A percentile compares a stretch with the other conserved stretches of the same genome.
Evolutionary conservation across 2,888 invertebrate species (phyloP).

Genomic region (Perithous albicinctus): DNA sequence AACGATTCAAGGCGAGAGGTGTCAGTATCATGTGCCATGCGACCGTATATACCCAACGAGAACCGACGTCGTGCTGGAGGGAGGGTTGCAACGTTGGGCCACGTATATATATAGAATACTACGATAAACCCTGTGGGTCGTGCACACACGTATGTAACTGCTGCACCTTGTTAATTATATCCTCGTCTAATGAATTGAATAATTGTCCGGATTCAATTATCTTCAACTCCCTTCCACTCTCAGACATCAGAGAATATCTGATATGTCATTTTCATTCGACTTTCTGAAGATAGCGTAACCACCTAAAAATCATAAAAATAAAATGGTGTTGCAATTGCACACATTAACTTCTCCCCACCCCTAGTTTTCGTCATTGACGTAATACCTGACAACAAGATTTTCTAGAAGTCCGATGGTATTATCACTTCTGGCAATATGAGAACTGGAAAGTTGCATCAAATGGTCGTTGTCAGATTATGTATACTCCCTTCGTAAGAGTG

Average conservation of each 20-base stretch:
- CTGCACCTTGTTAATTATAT: constrained; percentile 52
- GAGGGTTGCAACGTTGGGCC: constrained; percentile 1
- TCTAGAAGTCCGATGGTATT: not conserved
- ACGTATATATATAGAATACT: not conserved
- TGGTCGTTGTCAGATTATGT: constrained; percentile 4
- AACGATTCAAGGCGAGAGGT: constrained; percentile 63
- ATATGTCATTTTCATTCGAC: not conserved
- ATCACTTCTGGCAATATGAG: not conserved
- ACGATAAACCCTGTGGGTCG: constrained; percentile 34
- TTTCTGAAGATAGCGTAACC: no score
- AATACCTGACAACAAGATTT: not conserved
- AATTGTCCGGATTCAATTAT: constrained; percentile 57
- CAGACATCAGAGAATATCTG: not conserved
- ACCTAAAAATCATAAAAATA: no score
- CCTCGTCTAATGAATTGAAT: constrained; percentile 56
- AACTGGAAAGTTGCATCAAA: not conserved
- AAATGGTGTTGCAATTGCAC: no score
- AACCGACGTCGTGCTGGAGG: constrained; percentile 7
- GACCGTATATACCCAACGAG: constrained; percentile 21
- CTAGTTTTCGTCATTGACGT: not conserved
- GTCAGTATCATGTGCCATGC: constrained; percentile 57
- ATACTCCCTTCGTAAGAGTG: not conserved
- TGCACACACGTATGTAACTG: constrained; percentile 44
- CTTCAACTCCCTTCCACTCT: not conserved
- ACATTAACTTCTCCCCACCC: not conserved